Evolutionary conservation across 2,797 vertebrate species (phyloP).

Genomic region (Novumbra hubbsi): DNA sequence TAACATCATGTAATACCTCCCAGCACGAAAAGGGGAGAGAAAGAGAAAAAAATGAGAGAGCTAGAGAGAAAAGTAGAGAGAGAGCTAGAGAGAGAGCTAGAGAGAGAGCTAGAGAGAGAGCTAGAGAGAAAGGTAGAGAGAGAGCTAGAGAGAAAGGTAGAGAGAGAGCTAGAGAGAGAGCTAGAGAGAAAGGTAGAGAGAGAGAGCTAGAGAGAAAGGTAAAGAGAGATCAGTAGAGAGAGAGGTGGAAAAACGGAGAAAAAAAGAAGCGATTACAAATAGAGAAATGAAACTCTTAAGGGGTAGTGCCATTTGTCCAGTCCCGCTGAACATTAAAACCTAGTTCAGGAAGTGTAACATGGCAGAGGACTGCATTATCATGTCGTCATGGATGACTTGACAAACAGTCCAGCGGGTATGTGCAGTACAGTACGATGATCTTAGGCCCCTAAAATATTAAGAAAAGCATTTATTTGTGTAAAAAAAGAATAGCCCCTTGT

Average conservation of each 20-base stretch:
- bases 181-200: too few relatives aligned
- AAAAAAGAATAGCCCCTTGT: too few relatives aligned
- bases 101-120: conserved; percentile 28
- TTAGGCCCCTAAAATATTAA: too few relatives aligned
- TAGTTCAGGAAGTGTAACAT: not conserved
- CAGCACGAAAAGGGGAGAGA: conserved; percentile 22
- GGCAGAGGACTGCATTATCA: conserved; percentile 2
- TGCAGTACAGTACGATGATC: too few relatives aligned
- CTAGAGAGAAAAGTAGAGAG: not conserved
- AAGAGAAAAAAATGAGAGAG: conserved; percentile 7
- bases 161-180: not conserved
- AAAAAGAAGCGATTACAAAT: not conserved
- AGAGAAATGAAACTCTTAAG: not conserved
- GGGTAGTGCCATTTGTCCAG: not conserved
- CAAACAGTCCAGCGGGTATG: not conserved
- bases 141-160: not conserved
- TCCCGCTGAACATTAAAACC: not conserved
- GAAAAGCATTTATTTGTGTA: too few relatives aligned
- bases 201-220: not conserved
- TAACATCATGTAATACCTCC: conserved; percentile 37
- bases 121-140: not conserved
- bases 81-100: conserved; percentile 6
- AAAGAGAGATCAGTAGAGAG: not conserved
- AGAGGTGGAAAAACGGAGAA: too few relatives aligned
- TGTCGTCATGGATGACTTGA: conserved; percentile 5